Evolutionary conservation across 2,113 vertebrate genomes (phyloP).

Genomic region (Lophotis ruficrista): DNA sequence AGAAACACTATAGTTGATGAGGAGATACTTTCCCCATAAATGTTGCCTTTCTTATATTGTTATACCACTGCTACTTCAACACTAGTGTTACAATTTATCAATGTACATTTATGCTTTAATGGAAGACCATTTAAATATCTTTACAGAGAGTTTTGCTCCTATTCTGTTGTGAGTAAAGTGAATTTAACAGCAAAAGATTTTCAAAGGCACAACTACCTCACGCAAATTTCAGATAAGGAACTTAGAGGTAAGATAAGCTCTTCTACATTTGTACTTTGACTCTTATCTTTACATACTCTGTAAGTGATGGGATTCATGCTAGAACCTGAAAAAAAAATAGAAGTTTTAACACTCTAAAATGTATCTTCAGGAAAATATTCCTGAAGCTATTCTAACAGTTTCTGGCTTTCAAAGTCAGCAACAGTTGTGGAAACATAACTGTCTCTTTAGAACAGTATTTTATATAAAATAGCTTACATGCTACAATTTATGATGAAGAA

Average conservation of each 20-base stretch:
- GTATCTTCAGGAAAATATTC: neutral
- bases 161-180: neutral
- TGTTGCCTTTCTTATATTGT: neutral
- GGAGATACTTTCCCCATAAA: neutral
- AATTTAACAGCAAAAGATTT: neutral
- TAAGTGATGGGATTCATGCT: neutral
- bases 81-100: neutral
- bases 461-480: neutral
- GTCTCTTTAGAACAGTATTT: neutral
- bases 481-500: neutral
- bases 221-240: neutral
- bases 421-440: neutral
- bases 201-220: neutral
- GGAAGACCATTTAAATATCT: neutral
- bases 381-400: neutral
- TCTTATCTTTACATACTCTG: neutral
- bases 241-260: neutral
- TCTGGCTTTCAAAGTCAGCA: neutral
- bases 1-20: neutral
- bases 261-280: neutral
- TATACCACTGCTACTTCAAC: neutral
- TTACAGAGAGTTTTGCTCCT: neutral
- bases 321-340: neutral
- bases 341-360: neutral
- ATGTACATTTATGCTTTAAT: neutral